Base-by-base conservation (phyloP, 2,797 vertebrate species). In the Steatocranus sp. region DNA sequence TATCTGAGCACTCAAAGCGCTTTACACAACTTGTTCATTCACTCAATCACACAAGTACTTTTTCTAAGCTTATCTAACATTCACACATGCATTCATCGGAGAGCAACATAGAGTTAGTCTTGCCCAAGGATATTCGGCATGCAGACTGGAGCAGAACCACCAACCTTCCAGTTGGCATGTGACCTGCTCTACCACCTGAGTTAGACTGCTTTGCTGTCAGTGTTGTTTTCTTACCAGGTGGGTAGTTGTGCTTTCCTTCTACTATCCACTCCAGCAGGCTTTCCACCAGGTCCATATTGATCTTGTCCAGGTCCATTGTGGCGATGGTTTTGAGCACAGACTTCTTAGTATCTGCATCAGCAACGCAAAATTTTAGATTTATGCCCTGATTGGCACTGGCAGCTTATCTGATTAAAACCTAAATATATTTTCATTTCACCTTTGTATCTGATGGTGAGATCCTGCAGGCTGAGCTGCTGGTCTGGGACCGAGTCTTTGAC, bases 251-350 rank as follows among this genome's bases (percentile, higher is more conserved):
- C 25, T 96, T 95, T 87, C 98, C 97, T 15, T 95, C 93, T 63
- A 99, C 97, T 87, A 99, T 99, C 98, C 98, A 99, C 90, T 99
- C 98, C 85, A 99, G 89, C 74, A 99, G 92, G 78, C 94, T 96
- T 92, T 99, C 99, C 86, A 99, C 97, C 90, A 99, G 94, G 85
- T 99, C 98, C 95, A 99, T 96, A 92, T 99, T 99, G 85, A 99
- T 97, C 95, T 98, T 99, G 83, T 99, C 98, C 89, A 99, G 95
- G 91, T 99, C 98, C 97, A 99, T 98, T 27, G 94, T 74, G 85
- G 97, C 94, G 70, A 99, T 95, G 3, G 97, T 98, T 95, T 97
- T 98, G 89, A 99, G 88, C 81, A 98, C 98, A 75, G 97, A 89
- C 84, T 97, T 98, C 85, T 94, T 98, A 58, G 96, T 91, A 11